These are phyloP conservation scores for Malurus splendens DNA, from an alignment of 2,797 vertebrate genomes.

Conservation along the genomic window DNA sequence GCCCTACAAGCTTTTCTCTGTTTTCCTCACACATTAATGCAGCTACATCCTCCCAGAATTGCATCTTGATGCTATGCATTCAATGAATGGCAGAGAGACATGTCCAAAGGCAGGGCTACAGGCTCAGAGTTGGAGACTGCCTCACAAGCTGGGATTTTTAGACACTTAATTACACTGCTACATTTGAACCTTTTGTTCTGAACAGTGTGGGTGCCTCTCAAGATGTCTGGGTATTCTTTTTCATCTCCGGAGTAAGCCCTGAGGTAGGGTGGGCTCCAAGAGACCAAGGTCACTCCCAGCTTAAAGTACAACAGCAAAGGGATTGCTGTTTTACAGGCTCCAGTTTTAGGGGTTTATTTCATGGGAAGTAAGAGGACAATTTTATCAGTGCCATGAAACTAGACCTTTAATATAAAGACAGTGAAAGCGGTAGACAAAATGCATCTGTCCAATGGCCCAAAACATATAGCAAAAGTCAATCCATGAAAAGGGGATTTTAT, in stretches of 20 bases:
- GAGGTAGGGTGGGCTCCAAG: neutral
- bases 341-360: neutral
- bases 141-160: neutral
- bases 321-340: neutral
- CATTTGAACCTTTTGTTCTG: neutral
- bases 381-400: neutral
- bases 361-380: neutral
- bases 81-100: neutral
- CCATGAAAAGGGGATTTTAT: neutral
- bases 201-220: neutral
- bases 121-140: neutral
- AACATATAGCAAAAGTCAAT: neutral
- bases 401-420: neutral
- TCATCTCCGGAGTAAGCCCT: neutral
- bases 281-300: neutral
- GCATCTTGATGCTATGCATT: neutral
- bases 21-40: neutral
- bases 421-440: neutral
- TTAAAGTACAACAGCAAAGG: neutral
- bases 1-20: neutral
- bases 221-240: neutral
- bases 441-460: neutral
- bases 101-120: neutral
- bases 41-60: neutral
- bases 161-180: neutral